Evolutionary conservation across 2,888 invertebrate genomes (phyloP).

Genomic region (Amitus sp.): DNA sequence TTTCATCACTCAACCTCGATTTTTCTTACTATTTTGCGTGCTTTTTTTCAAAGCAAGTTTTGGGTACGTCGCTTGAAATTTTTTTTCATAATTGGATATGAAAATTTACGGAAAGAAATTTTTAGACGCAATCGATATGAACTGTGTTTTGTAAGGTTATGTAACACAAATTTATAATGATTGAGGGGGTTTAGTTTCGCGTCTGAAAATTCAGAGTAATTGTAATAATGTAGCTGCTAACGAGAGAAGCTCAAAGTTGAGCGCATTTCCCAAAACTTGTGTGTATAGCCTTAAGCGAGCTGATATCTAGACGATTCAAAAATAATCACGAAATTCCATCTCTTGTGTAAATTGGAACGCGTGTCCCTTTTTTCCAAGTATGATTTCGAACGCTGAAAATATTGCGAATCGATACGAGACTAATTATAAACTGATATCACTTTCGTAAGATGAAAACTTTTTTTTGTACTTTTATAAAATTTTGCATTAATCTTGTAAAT

Average conservation of each 20-base stretch:
- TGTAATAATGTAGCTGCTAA: constrained; percentile 2
- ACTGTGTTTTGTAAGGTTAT: no score
- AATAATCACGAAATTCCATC: not conserved
- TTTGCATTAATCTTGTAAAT: not conserved
- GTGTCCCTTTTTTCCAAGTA: not conserved
- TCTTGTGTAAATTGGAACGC: not conserved
- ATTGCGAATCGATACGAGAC: not conserved
- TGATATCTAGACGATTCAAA: not conserved
- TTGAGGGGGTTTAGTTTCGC: no score
- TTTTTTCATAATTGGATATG: no score
- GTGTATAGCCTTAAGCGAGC: no score
- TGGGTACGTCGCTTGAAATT: no score
- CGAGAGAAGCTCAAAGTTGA: not conserved
- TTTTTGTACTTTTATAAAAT: constrained; percentile 6
- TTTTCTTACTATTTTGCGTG: not conserved
- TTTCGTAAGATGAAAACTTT: not conserved
- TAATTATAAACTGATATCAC: not conserved
- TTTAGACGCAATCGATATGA: no score
- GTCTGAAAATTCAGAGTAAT: constrained; percentile 8
- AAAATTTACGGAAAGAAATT: no score
- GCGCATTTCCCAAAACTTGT: constrained; percentile 2
- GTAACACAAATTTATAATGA: no score
- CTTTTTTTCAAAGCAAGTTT: no score
- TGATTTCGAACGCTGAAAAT: not conserved
- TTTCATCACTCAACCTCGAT: not conserved